Base-by-base conservation (phyloP, 2,888 invertebrate genomes). In the Napeogenes sylphis region DNA sequence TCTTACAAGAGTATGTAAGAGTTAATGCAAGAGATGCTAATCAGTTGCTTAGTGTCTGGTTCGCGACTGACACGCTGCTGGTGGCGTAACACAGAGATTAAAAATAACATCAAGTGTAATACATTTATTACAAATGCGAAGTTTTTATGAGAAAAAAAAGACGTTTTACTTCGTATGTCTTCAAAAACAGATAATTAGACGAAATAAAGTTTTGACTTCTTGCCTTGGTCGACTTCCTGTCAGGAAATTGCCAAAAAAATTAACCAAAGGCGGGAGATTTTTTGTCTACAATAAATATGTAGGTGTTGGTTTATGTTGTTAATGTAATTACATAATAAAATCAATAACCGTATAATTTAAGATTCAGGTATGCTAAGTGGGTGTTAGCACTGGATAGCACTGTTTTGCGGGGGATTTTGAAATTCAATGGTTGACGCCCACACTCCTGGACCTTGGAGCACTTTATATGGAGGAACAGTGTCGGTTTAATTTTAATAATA, bases 371-470 rank as follows among this genome's bases (percentile, higher is more conserved):
- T 64, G 65, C 53, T 60, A 62, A 76, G 86, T 86, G 79, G 86
- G 87, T 76, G 81, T 73, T 38, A 71, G 73, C 65, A 70, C 75
- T 61, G 64, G 67, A 74, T 77, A 72, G 74, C 73, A 69, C 74
- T 75, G 78, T 80, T 67, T 77, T 79, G 83, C 80, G 84, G 80
- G 80, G 85, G 76, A 70, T 59, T 78, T 74, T 70, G 71, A 71
- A 79, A 78, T 78, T 83, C 83, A 84, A 85, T 84, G 83, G 80
- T 45, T 78, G 75, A 78, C 86, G 73, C 89, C 88, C 69, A 84
- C 88, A 51, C 32, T 0, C 10, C 42, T 12, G 66, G 72, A 77
- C 90, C 89, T 90, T 88, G 85, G 66, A 57, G 33, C 59, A 30
- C 85, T 79, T 67, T 81, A 81, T 83, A 84, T 75, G 84, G 86